Percentiles rank a stretch among this genome's conserved stretches.
phyloP scores from a whole-genome alignment of 2,113 vertebrate genomes.

The Aphyosemion australe region DNA sequence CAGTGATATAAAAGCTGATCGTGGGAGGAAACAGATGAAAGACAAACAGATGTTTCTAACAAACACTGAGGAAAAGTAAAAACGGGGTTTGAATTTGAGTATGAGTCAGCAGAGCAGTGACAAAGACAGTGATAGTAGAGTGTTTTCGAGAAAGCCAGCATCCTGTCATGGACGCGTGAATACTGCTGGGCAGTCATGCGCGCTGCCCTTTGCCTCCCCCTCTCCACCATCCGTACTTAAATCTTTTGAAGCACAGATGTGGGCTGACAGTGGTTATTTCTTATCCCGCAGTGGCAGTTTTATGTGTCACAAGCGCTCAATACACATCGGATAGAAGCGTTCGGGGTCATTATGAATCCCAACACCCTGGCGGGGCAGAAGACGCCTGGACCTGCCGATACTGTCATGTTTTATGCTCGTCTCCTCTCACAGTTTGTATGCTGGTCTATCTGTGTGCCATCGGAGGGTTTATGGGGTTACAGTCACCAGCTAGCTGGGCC shows the following conservation, averaged over 20 bases:
- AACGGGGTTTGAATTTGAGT: conserved; percentile 13
- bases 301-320: conserved; percentile 86
- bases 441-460: conserved; percentile 48
- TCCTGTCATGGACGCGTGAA: conserved; percentile 31
- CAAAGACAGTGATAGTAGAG: conserved; percentile 14
- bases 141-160: conserved; percentile 26
- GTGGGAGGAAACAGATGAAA: not conserved
- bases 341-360: conserved; percentile 80
- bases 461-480: conserved; percentile 20
- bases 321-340: conserved; percentile 79
- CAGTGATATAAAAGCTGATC: conserved; percentile 1
- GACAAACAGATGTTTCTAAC: not conserved
- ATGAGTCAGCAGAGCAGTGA: conserved; percentile 16
- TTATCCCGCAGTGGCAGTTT: conserved; percentile 81
- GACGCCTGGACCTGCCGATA: conserved; percentile 73
- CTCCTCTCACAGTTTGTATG: conserved; percentile 38
- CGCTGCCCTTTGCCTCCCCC: conserved; percentile 33
- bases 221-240: conserved; percentile 67
- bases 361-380: conserved; percentile 69
- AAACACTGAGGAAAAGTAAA: not conserved
- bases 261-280: conserved; percentile 86
- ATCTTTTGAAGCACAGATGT: conserved; percentile 79
- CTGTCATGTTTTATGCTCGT: conserved; percentile 80
- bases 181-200: conserved; percentile 41
- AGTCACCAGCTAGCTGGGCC: conserved; percentile 5